Percentiles rank a stretch among this genome's conserved stretches.
Conservation (phyloP, 2,797 vertebrate genomes). For the Phalanger gymnotis region DNA sequence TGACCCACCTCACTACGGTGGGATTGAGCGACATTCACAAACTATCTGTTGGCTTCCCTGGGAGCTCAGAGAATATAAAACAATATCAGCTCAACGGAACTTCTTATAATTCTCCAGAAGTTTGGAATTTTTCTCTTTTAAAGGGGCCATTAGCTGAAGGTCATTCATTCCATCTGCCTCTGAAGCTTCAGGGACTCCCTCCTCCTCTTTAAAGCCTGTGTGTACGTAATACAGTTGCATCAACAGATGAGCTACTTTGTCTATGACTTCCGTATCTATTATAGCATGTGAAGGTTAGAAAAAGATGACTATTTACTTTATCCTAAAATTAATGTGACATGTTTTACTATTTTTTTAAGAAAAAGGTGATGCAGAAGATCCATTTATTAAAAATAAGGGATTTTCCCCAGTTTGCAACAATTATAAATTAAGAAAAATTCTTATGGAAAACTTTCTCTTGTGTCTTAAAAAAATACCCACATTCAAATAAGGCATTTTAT, state of each 20-base stretch:
- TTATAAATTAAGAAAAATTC: slow-evolving; percentile 22
- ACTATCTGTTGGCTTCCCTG: slow-evolving; percentile 78
- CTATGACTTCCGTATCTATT: background rate
- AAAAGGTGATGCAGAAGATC: slow-evolving; percentile 41
- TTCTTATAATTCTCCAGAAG: slow-evolving; percentile 61
- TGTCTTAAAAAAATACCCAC: background rate
- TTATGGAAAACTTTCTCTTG: no score
- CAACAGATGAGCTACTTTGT: slow-evolving; percentile 42
- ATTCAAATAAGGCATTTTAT: background rate
- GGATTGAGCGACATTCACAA: slow-evolving; percentile 80
- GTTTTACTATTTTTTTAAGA: slow-evolving; percentile 43
- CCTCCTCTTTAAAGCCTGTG: slow-evolving; percentile 48
- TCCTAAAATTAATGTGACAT: slow-evolving; percentile 21
- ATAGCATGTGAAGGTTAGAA: background rate
- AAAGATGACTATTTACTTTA: background rate
- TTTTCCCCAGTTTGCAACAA: slow-evolving; percentile 28
- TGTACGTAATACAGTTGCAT: slow-evolving; percentile 64
- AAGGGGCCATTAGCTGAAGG: slow-evolving; percentile 59
- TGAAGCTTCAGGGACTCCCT: slow-evolving; percentile 65
- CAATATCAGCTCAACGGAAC: slow-evolving; percentile 45
- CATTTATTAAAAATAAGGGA: background rate
- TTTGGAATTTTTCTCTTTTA: slow-evolving; percentile 41
- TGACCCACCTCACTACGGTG: slow-evolving; percentile 82
- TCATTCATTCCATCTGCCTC: slow-evolving; percentile 62
- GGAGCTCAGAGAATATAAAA: slow-evolving; percentile 66